A percentile compares a stretch with the other conserved stretches of the same genome.
Evolutionary conservation across 1,140 invertebrate species (phyloP).

Genomic region (Eubasilissa regina): DNA sequence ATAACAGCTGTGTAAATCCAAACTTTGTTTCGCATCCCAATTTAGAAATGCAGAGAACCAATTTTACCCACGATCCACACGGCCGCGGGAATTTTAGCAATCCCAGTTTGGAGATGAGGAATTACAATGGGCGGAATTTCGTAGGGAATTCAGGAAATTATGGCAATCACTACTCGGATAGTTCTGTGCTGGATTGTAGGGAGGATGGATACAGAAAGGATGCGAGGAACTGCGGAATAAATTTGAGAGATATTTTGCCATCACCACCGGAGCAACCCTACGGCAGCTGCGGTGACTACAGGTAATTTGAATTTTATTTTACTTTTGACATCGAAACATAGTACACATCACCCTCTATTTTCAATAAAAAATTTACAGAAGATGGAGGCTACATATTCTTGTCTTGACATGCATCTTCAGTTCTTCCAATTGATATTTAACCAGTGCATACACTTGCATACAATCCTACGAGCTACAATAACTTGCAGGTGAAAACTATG

Average conservation of each 20-base stretch:
- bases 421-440: neutral
- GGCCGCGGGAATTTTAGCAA: conserved; percentile 55
- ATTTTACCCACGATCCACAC: conserved; percentile 45
- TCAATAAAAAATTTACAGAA: neutral
- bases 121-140: conserved; percentile 40
- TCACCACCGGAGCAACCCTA: conserved; percentile 59
- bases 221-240: conserved; percentile 56
- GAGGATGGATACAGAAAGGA: conserved; percentile 55
- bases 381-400: neutral
- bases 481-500: too few species aligned
- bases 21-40: conserved; percentile 59
- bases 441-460: too few species aligned
- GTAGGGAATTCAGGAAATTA: conserved; percentile 44
- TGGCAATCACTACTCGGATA: conserved; percentile 58
- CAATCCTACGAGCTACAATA: too few species aligned
- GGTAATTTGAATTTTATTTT: conserved; percentile 40
- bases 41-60: conserved; percentile 52
- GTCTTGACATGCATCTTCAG: neutral
- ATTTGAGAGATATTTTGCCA: conserved; percentile 59
- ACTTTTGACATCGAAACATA: neutral
- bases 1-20: conserved; percentile 28
- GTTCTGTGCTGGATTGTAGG: conserved; percentile 47
- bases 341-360: neutral
- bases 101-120: conserved; percentile 53
- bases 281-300: conserved; percentile 57